Base-by-base conservation (phyloP, 2,113 vertebrate species). In the Centropus bengalensis region DNA sequence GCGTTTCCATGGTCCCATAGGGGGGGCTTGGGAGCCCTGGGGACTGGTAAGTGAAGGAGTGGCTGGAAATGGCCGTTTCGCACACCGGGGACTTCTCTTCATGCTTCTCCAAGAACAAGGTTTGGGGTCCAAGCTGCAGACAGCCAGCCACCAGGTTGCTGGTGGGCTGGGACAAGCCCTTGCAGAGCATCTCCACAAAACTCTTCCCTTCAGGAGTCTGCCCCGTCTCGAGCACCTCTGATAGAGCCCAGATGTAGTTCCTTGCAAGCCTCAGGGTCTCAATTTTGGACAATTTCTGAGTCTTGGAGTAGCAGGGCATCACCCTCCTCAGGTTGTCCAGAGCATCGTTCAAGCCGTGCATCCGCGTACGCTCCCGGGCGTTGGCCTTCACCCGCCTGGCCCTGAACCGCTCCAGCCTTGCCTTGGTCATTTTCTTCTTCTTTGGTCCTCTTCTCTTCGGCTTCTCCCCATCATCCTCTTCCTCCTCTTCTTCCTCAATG, bases 371-470 rank as follows among this genome's bases (percentile, higher is more conserved):
- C 81, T 99, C 99, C 33, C 99, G 98, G 59, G 99, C 99, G 6
- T 99, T 99, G 88, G 99, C 99, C 88, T 99, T 99, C 64, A 99
- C 94, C 59, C 99, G 88, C 24, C 99, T 97, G 23, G 98, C 98
- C 54, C 98, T 98, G 96, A 99, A 99, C 73, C 99, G 88, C 93
- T 99, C 99, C 94, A 99, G 76, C 85, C 99, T 98, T 3, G 99
- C 99, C 98, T 99, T 99, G 74, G 99, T 99, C 99, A 99, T 99
- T 93, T 99, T 99, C 98, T 99, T 99, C 98, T 99, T 99, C 97
- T 99, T 99, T 15, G 99, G 99, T 30, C 99, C 99, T 74, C 99
- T 98, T 60, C 99, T 98, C 94, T 99, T 99, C 10, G 99, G 99
- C 68, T 97, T 98, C 66, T 97, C 98, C 12, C 95, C 94, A 2